Conservation (phyloP, 2,797 vertebrate species). For the Mus caroli region DNA sequence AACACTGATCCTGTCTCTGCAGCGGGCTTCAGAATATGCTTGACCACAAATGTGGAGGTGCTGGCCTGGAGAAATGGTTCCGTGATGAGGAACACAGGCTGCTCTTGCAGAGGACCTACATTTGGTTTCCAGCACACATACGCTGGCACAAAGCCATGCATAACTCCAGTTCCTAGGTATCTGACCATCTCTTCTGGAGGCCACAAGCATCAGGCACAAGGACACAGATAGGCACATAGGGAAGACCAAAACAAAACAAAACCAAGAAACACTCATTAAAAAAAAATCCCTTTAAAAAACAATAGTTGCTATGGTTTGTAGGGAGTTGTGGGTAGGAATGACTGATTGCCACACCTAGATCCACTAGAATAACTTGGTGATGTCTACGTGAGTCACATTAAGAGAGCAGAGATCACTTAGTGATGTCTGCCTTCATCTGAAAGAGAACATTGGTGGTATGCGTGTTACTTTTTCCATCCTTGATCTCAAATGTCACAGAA, state of each 20-base stretch:
- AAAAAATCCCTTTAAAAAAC: neutral
- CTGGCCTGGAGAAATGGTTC: neutral
- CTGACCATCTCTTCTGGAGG: too few species aligned
- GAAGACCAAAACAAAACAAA: neutral
- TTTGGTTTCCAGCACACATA: neutral
- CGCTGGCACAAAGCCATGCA: neutral
- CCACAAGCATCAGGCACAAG: neutral
- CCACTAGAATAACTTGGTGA: constrained; percentile 1
- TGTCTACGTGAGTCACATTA: neutral
- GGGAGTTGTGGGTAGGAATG: neutral
- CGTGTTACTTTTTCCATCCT: neutral
- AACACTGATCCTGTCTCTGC: neutral
- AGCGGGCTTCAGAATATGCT: neutral
- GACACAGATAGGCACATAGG: neutral
- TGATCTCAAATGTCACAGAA: neutral
- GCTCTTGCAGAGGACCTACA: neutral
- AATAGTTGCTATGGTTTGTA: neutral
- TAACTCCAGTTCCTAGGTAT: neutral
- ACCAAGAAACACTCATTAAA: neutral
- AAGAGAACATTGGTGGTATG: too few species aligned
- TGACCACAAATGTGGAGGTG: neutral
- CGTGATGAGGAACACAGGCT: neutral
- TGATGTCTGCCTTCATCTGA: neutral
- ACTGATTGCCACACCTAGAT: neutral
- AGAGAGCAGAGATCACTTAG: constrained; percentile 24